These are phyloP conservation scores for Drosophila limbata DNA, from an alignment of 2,888 invertebrate species.

Conservation along the genomic window DNA sequence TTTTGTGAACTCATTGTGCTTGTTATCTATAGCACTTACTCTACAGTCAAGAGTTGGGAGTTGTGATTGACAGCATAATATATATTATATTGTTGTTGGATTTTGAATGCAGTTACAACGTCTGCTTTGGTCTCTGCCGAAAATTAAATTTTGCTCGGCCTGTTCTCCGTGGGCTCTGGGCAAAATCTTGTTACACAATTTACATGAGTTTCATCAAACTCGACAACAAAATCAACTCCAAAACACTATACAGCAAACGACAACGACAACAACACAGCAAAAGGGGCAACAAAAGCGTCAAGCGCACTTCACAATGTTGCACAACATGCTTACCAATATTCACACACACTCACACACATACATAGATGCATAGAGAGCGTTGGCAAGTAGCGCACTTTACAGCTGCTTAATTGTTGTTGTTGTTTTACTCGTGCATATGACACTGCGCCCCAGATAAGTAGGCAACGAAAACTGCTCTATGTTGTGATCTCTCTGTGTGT, in stretches of 20 bases:
- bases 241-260: constrained; percentile 42
- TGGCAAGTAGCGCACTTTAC: constrained; percentile 53
- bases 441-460: constrained; percentile 75
- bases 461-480: constrained; percentile 64
- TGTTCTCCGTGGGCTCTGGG: constrained; percentile 5
- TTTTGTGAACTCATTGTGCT: background rate
- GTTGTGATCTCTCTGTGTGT: constrained; percentile 24
- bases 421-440: constrained; percentile 41
- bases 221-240: constrained; percentile 45
- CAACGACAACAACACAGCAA: constrained; percentile 22
- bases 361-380: constrained; percentile 9
- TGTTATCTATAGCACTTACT: background rate
- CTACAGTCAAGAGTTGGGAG: background rate
- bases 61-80: background rate
- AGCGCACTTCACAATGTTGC: constrained; percentile 63
- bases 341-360: constrained; percentile 22
- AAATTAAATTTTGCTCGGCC: constrained; percentile 13
- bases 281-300: constrained; percentile 48
- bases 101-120: background rate
- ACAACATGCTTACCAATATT: constrained; percentile 54
- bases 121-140: constrained; percentile 1
- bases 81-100: background rate
- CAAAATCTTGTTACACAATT: constrained; percentile 41
- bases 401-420: constrained; percentile 56
- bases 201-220: constrained; percentile 54